phyloP scores from a whole-genome alignment of 2,113 vertebrate genomes.

The Trichomycterus rosablanca region DNA sequence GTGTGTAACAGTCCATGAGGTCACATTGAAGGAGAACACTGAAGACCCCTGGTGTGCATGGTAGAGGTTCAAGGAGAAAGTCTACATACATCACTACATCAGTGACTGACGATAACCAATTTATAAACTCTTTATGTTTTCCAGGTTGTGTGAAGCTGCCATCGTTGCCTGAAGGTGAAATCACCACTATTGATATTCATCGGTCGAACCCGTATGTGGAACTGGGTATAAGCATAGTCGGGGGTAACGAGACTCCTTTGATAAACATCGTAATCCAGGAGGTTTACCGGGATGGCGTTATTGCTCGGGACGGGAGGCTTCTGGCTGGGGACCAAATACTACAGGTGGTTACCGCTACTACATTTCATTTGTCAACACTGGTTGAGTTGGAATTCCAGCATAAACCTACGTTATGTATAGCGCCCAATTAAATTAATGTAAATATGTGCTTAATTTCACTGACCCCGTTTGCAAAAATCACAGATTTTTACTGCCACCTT shows the following conservation, averaged over 20 bases:
- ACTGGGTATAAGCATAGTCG: conserved; percentile 94
- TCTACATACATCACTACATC: too few relatives aligned
- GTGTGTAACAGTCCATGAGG: too few relatives aligned
- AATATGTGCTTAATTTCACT: too few relatives aligned
- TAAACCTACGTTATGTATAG: too few relatives aligned
- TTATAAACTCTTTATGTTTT: conserved; percentile 34
- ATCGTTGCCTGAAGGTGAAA: conserved; percentile 92
- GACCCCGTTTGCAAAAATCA: too few relatives aligned
- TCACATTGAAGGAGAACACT: too few relatives aligned
- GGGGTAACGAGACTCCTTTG: conserved; percentile 94
- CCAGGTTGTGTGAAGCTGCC: conserved; percentile 77
- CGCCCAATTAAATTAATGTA: too few relatives aligned
- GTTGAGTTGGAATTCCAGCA: too few relatives aligned
- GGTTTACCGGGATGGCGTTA: conserved; percentile 92
- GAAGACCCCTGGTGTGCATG: too few relatives aligned
- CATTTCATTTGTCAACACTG: neutral
- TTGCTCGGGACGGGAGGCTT: conserved; percentile 91
- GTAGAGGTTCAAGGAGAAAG: too few relatives aligned
- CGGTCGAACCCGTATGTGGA: conserved; percentile 93
- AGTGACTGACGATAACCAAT: too few relatives aligned
- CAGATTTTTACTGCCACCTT: neutral
- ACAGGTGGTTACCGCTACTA: conserved; percentile 67
- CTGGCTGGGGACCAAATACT: conserved; percentile 96
- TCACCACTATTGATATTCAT: conserved; percentile 93
- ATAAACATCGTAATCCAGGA: conserved; percentile 98